phyloP scores from a whole-genome alignment of 2,113 vertebrate genomes.

The Nesogale talazaci region DNA sequence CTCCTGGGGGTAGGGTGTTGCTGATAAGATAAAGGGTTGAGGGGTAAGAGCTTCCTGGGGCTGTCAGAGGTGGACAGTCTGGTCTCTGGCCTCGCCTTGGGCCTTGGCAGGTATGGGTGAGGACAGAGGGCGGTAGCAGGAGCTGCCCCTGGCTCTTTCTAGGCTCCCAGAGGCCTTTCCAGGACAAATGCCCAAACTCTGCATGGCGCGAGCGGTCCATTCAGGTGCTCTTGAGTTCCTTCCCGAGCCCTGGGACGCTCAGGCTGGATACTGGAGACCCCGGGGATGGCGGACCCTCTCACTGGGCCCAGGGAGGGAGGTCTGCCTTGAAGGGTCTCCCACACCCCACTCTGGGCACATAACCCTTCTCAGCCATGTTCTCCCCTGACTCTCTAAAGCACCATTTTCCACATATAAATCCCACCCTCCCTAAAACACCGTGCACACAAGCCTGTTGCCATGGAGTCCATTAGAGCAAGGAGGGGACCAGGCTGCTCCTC shows the following conservation, averaged over 20 bases:
- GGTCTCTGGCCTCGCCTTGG: not conserved
- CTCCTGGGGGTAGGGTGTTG: too few species aligned
- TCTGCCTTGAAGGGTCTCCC: not conserved
- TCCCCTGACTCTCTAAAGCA: not conserved
- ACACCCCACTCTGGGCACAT: fast-evolving
- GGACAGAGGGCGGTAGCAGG: not conserved
- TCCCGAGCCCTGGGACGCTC: not conserved
- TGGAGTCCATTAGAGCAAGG: not conserved
- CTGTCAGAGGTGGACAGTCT: fast-evolving
- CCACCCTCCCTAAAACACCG: too few species aligned
- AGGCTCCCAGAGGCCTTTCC: not conserved
- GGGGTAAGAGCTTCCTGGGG: not conserved
- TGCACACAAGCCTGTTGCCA: not conserved
- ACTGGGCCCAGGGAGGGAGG: not conserved
- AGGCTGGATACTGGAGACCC: not conserved
- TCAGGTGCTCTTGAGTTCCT: fast-evolving
- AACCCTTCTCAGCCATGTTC: not conserved
- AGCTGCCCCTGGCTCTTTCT: not conserved
- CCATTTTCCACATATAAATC: too few species aligned
- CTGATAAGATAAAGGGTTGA: not conserved
- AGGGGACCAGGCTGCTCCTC: not conserved
- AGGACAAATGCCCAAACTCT: fast-evolving
- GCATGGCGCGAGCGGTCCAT: not conserved
- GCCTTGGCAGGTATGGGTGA: too few species aligned
- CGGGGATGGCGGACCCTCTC: not conserved